A percentile compares a stretch with the other conserved stretches of the same genome.
phyloP scores from a whole-genome alignment of 2,113 vertebrate species.

The Cyanoliseus patagonus region DNA sequence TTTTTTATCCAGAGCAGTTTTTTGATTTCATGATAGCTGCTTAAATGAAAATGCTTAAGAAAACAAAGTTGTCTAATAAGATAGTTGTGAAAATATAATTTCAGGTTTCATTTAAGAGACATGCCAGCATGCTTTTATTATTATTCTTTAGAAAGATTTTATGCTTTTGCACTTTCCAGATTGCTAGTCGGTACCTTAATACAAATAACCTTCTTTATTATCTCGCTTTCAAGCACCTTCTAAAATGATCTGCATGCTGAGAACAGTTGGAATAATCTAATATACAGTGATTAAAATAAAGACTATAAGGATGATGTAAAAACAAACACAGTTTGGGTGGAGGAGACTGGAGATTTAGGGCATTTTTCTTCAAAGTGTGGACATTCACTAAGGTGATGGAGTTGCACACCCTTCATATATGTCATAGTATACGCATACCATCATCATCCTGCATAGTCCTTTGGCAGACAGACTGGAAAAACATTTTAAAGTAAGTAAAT shows the following conservation, averaged over 20 bases:
- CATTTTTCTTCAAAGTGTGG: background rate
- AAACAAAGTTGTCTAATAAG: background rate
- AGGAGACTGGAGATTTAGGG: background rate
- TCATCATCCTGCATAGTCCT: background rate
- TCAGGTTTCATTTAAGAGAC: background rate
- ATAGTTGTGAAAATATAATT: background rate
- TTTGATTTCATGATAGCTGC: background rate
- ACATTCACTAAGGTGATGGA: background rate
- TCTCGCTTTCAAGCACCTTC: background rate
- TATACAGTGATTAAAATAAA: background rate
- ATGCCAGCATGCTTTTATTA: background rate
- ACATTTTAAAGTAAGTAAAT: slow-evolving; percentile 5
- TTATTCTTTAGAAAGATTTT: background rate
- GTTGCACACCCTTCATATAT: background rate
- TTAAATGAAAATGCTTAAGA: background rate
- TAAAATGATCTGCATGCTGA: background rate
- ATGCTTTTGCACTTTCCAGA: background rate
- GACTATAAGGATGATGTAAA: background rate
- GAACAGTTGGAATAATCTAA: background rate
- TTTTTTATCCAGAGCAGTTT: background rate
- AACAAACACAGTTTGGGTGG: slow-evolving; percentile 15
- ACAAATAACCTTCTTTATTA: background rate
- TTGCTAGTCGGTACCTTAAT: background rate
- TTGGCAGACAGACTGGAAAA: slow-evolving; percentile 39
- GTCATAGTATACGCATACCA: background rate